Percentiles rank a stretch among this genome's conserved stretches.
phyloP scores from a whole-genome alignment of 2,113 vertebrate species.

The Clinocottus analis region DNA sequence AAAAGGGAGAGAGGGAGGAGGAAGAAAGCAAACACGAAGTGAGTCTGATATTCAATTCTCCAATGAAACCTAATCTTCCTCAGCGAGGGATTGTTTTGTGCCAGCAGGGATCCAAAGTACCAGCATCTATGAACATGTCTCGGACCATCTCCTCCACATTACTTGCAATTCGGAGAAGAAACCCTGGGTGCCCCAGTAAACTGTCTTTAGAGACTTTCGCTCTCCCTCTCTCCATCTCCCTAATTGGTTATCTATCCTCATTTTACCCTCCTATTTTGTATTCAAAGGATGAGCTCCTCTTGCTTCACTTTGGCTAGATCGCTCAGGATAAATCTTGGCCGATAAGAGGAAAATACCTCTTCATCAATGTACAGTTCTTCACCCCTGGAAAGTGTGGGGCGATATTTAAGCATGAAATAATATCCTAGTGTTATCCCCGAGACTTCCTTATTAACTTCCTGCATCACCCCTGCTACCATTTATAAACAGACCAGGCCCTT shows the following conservation, averaged over 20 bases:
- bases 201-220: conserved; percentile 60
- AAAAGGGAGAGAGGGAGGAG: not conserved
- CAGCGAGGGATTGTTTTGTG: conserved; percentile 61
- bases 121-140: conserved; percentile 71
- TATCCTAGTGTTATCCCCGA: conserved; percentile 28
- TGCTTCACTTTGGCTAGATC: conserved; percentile 55
- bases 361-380: conserved; percentile 60
- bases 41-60: conserved; percentile 67
- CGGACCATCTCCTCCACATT: conserved; percentile 68
- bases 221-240: conserved; percentile 49
- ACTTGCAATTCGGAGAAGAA: conserved; percentile 70
- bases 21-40: conserved; percentile 43
- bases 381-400: conserved; percentile 26
- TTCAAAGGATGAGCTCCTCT: conserved; percentile 48
- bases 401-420: conserved; percentile 45
- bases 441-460: conserved; percentile 49
- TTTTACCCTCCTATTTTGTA: conserved; percentile 62
- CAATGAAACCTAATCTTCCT: conserved; percentile 57
- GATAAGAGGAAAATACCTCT: conserved; percentile 62
- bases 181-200: conserved; percentile 59
- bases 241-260: conserved; percentile 76
- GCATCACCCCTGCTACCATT: conserved; percentile 44
- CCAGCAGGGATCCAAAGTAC: conserved; percentile 59
- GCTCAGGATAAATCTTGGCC: conserved; percentile 51
- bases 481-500: conserved; percentile 45